These are phyloP conservation scores for Ephialtes manifestator DNA, from an alignment of 2,888 invertebrate species.

Conservation along the genomic window DNA sequence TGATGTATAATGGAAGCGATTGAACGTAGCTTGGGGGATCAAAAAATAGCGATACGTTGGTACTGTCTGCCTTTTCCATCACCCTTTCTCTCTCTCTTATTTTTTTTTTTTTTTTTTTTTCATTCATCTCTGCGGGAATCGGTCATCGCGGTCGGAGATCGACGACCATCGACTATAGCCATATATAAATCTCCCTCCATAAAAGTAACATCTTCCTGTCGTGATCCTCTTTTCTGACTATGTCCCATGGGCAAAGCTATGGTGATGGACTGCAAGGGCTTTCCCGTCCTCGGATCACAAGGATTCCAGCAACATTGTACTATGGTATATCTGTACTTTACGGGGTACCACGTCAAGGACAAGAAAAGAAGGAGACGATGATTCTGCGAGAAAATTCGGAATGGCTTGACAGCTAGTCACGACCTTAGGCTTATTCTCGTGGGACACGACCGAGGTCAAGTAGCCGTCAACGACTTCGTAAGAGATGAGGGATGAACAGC, in stretches of 20 bases:
- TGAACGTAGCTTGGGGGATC: constrained; percentile 4
- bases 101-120: constrained; percentile 29
- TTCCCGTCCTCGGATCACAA: constrained; percentile 12
- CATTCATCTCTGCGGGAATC: constrained; percentile 19
- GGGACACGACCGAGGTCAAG: constrained; percentile 51
- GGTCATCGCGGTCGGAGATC: constrained; percentile 45
- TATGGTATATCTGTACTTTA: constrained; percentile 21
- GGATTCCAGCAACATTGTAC: constrained; percentile 33
- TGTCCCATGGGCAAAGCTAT: constrained; percentile 61
- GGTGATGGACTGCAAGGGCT: constrained; percentile 50
- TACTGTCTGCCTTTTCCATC: not conserved
- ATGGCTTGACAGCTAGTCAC: constrained; percentile 48
- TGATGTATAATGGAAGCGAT: constrained; percentile 16
- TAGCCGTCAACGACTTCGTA: constrained; percentile 33
- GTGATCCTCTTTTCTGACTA: constrained; percentile 52
- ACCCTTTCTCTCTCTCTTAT: not conserved
- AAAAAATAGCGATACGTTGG: constrained; percentile 36
- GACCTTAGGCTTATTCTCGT: constrained; percentile 34
- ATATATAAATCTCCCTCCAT: constrained; percentile 64
- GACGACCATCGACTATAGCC: constrained; percentile 34
- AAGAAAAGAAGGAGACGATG: constrained; percentile 15
- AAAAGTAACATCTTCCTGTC: constrained; percentile 65
- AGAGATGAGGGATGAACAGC: not conserved
- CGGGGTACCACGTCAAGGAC: constrained; percentile 1
- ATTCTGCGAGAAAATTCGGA: constrained; percentile 40